phyloP scores from a whole-genome alignment of 2,888 invertebrate genomes.

The Dastarcus helophoroides region DNA sequence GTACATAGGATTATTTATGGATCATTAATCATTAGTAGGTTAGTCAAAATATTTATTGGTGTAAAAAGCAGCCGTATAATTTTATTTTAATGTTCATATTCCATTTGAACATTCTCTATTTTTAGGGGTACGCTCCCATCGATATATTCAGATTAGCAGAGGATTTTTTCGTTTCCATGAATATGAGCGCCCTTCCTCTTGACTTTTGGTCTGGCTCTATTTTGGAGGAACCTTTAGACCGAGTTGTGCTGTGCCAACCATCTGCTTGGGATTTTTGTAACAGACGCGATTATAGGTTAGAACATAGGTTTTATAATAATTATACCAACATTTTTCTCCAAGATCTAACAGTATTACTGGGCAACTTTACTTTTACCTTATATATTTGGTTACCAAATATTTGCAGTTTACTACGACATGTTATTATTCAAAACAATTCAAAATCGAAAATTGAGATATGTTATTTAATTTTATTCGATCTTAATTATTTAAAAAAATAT shows the following conservation, averaged over 20 bases:
- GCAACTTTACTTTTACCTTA: too few species aligned
- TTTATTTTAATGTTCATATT: not conserved
- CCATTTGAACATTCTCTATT: conserved; percentile 6
- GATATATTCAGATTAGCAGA: conserved; percentile 81
- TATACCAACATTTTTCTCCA: too few species aligned
- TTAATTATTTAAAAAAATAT: too few species aligned
- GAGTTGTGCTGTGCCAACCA: conserved; percentile 75
- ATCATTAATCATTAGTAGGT: too few species aligned
- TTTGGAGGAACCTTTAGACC: conserved; percentile 65
- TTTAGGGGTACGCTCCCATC: conserved; percentile 68
- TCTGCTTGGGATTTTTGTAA: conserved; percentile 94
- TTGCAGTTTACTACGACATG: too few species aligned
- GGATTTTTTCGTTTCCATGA: conserved; percentile 83
- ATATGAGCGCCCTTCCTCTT: conserved; percentile 73
- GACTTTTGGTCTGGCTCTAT: conserved; percentile 85
- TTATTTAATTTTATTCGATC: too few species aligned
- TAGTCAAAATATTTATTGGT: too few species aligned
- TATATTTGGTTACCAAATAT: too few species aligned
- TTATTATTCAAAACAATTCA: too few species aligned
- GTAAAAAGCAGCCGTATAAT: not conserved
- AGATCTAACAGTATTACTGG: too few species aligned
- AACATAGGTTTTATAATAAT: not conserved
- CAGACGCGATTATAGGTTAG: conserved; percentile 69
- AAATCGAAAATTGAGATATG: too few species aligned
- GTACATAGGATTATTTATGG: too few species aligned